Percentiles rank a stretch among this genome's conserved stretches.
Evolutionary conservation across 2,797 vertebrate genomes (phyloP).

Genomic region (Platalea minor): DNA sequence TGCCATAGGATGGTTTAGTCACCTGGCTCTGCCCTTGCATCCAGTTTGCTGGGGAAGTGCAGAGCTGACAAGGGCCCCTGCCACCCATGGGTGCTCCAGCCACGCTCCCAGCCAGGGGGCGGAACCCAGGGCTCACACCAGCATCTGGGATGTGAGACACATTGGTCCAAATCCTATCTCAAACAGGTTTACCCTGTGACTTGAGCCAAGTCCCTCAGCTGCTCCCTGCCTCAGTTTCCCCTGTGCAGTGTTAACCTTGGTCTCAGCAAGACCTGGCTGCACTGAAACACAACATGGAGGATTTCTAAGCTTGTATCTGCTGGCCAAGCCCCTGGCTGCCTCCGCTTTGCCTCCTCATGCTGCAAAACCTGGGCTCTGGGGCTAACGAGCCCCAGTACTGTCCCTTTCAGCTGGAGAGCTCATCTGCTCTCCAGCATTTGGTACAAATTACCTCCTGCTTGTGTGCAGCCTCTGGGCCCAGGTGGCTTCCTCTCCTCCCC

Average conservation of each 20-base stretch:
- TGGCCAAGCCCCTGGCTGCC: not conserved
- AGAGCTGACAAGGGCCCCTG: not conserved
- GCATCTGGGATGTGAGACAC: not conserved
- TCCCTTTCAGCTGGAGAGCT: not conserved
- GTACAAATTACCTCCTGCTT: not conserved
- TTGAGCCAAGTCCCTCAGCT: not conserved
- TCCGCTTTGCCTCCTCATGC: fast-evolving
- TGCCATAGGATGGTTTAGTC: not conserved
- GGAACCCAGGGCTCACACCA: not conserved
- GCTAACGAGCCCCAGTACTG: not conserved
- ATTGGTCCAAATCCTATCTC: not conserved
- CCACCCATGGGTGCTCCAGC: not conserved
- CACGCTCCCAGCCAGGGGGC: not conserved
- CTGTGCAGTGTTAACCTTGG: not conserved
- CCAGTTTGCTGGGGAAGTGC: not conserved
- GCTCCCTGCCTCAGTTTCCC: not conserved
- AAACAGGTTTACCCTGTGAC: not conserved
- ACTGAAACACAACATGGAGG: not conserved
- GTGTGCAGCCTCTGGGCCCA: not conserved
- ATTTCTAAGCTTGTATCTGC: not conserved
- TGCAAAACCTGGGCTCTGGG: not conserved
- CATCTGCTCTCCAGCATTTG: not conserved
- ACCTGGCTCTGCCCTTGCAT: not conserved
- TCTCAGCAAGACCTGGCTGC: not conserved
- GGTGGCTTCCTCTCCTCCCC: not conserved